Evolutionary conservation across 2,113 vertebrate species (phyloP), one percentile per base, ranked within the genome.

Genomic region (Piaya cayana): DNA sequence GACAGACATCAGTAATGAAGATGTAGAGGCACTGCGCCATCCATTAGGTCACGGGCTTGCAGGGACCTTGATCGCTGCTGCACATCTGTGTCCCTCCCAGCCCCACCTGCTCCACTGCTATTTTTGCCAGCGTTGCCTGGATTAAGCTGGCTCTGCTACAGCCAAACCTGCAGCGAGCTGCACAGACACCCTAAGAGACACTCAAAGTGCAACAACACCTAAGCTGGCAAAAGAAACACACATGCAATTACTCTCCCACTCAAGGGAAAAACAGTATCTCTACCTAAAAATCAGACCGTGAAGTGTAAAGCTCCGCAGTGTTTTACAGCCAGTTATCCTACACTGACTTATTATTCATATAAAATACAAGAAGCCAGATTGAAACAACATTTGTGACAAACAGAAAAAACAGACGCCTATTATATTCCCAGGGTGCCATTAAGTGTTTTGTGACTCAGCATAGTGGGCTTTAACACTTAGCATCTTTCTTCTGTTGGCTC

Each of bases 301-400:
- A 85, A 86, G 59, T 32, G 34, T 2, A 53, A 67, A 43, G 32
- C 49, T 62, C 78, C 77, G 59, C 21, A 74, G 39, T 58, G 60
- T 42, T 94, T 83, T 36, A 86, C 76, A 92, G 88, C 82, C 82
- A 81, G 69, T 71, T 91, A 82, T 56, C 39, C 90, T 88, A 80
- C 93, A 36, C 0, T 78, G 75, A 70, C 92, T 95, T 82, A 68
- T 82, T 92, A 71, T 62, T 97, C 89, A 88, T 9, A 34, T 37
- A 70, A 92, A 96, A 93, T 70, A 83, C 32, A 76, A 87, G 68
- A 92, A 92, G 69, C 53, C 90, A 95, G 84, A 89, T 79, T 92
- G 92, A 92, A 86, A 59, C 92, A 95, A 96, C 86, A 70, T 76
- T 68, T 93, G 82, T 92, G 90, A 94, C 91, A 95, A 94, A 92